Evolutionary conservation across 2,113 vertebrate species (phyloP).

Genomic region (Xiphorhynchus elegans): DNA sequence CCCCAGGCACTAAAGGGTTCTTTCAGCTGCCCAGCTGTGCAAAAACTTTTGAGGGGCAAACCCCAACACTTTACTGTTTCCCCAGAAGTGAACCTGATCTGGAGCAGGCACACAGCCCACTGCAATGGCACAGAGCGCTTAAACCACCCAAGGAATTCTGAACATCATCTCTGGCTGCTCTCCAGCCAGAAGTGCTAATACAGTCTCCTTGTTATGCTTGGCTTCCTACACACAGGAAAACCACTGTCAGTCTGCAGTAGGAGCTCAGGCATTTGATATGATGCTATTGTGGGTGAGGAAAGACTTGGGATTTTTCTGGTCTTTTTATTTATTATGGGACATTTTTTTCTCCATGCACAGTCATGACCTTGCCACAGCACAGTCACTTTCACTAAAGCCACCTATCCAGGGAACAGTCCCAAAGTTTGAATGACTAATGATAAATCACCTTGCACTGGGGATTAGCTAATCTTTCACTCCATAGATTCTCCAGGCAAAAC

Average conservation of each 20-base stretch:
- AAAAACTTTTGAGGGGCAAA: not conserved
- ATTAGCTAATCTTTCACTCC: not conserved
- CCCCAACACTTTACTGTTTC: fast-evolving
- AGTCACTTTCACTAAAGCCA: not conserved
- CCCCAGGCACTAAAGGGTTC: not conserved
- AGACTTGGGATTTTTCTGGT: not conserved
- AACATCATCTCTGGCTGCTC: not conserved
- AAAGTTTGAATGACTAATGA: not conserved
- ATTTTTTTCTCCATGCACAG: not conserved
- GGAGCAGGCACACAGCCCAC: not conserved
- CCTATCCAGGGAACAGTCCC: not conserved
- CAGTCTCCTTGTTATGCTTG: not conserved
- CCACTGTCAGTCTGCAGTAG: not conserved
- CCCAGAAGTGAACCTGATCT: not conserved
- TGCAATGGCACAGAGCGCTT: not conserved
- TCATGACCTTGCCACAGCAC: not conserved
- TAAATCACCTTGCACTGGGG: not conserved
- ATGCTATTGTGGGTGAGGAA: not conserved
- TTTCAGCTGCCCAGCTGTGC: not conserved
- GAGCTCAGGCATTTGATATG: not conserved
- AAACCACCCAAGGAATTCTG: not conserved
- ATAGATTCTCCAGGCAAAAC: not conserved
- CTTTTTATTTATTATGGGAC: not conserved
- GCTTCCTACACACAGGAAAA: not conserved
- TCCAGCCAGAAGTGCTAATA: not conserved